A percentile compares a stretch with the other conserved stretches of the same genome.
phyloP scores from a whole-genome alignment of 2,797 vertebrate species.

The Sebastes melanostomus region DNA sequence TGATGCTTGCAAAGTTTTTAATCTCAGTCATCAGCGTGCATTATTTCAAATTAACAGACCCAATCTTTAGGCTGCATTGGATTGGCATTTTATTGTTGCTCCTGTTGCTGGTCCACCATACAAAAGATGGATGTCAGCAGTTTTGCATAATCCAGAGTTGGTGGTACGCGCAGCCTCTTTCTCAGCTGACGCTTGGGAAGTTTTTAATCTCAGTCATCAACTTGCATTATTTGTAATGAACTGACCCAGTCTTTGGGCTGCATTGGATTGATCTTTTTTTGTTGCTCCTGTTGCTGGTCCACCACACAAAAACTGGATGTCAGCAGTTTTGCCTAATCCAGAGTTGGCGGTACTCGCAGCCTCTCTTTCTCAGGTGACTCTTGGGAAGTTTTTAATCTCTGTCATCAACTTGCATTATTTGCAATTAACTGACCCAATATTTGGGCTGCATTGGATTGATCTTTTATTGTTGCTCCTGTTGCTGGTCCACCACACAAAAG shows the following conservation, averaged over 20 bases:
- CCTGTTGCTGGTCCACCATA: neutral
- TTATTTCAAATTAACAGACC: conserved; percentile 1
- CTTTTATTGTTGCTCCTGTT: neutral
- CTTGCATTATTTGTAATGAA: neutral
- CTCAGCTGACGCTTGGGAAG: neutral
- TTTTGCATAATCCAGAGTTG: conserved; percentile 27
- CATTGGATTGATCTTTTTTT: neutral
- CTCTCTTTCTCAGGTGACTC: neutral
- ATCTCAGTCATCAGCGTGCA: neutral
- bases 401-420: neutral
- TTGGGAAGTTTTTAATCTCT: neutral
- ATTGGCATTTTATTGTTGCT: conserved; percentile 7
- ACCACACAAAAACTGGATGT: conserved; percentile 10
- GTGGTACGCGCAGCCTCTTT: neutral
- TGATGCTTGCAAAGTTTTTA: neutral
- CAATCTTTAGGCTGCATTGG: neutral
- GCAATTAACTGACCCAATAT: neutral
- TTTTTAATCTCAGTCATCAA: neutral
- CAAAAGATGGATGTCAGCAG: conserved; percentile 19
- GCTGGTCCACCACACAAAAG: neutral
- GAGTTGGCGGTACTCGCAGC: neutral
- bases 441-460: neutral
- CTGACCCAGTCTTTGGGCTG: neutral
- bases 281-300: neutral
- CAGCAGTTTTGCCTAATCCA: conserved; percentile 41